Conservation (phyloP, 1,140 invertebrate species). For the Cylas formicarius region DNA sequence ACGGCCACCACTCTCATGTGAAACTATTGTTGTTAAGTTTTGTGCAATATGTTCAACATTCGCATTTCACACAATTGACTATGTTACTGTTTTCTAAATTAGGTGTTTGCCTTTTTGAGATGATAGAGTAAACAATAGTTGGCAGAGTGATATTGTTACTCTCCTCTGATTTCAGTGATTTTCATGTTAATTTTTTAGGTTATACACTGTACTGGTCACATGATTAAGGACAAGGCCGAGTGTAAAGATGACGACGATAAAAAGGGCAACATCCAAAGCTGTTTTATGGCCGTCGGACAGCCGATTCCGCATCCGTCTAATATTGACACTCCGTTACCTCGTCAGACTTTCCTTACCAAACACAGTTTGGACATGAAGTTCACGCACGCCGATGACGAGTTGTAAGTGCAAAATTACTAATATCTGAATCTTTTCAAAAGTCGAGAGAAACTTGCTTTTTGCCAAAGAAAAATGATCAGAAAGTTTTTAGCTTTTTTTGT, state of each 20-base stretch:
- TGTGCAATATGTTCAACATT: too few relatives aligned
- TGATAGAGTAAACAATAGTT: too few relatives aligned
- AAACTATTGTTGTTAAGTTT: too few relatives aligned
- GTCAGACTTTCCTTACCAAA: constrained; percentile 83
- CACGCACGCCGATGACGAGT: constrained; percentile 81
- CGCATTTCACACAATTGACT: too few relatives aligned
- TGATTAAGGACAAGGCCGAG: constrained; percentile 48
- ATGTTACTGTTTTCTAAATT: too few relatives aligned
- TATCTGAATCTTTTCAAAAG: too few relatives aligned
- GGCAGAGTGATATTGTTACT: not conserved
- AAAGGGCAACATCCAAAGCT: constrained; percentile 42
- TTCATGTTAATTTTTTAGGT: constrained; percentile 53
- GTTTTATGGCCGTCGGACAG: constrained; percentile 72
- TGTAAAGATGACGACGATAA: constrained; percentile 31
- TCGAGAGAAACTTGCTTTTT: too few relatives aligned
- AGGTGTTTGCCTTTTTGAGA: too few relatives aligned
- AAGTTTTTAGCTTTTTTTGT: too few relatives aligned
- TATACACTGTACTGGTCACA: constrained; percentile 77
- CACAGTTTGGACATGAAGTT: constrained; percentile 92
- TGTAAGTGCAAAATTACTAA: too few relatives aligned
- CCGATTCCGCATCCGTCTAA: constrained; percentile 90
- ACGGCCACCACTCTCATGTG: too few relatives aligned
- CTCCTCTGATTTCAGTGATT: not conserved
- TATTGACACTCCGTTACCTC: constrained; percentile 81
- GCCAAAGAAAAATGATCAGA: too few relatives aligned